Conservation (phyloP, 37 sponge, comb jelly and placozoan genomes). For the Axinella damicornis region DNA sequence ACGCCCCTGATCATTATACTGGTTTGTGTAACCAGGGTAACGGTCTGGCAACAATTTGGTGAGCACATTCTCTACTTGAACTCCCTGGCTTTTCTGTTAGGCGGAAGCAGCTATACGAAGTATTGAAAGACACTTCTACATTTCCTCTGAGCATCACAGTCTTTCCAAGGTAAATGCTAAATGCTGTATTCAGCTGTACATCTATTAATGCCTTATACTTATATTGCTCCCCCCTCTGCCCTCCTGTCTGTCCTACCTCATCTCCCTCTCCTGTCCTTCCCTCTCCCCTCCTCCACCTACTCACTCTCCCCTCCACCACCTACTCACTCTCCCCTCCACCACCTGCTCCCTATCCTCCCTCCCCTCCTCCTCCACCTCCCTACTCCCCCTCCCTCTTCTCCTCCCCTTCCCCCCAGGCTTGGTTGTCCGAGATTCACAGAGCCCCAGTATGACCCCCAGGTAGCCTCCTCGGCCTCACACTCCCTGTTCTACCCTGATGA, state of each 20-base stretch:
- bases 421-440: conserved; percentile 90
- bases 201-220: no score
- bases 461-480: conserved; percentile 56
- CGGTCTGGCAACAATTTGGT: no score
- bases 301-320: no score
- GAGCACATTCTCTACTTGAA: no score
- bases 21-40: not conserved
- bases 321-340: no score
- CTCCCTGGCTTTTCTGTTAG: conserved; percentile 18
- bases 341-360: no score
- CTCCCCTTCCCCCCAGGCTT: conserved; percentile 53
- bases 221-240: no score
- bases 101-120: conserved; percentile 56
- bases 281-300: no score
- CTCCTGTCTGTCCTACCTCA: no score
- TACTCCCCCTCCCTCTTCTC: not conserved
- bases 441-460: conserved; percentile 67
- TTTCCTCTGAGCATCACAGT: conserved; percentile 73
- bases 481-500: conserved; percentile 96
- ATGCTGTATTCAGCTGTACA: no score
- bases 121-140: conserved; percentile 48
- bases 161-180: conserved; percentile 76
- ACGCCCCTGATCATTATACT: no score
- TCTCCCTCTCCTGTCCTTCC: no score
- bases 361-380: not conserved